Conservation (phyloP, 2,888 invertebrate species). For the Agrochola litura region DNA sequence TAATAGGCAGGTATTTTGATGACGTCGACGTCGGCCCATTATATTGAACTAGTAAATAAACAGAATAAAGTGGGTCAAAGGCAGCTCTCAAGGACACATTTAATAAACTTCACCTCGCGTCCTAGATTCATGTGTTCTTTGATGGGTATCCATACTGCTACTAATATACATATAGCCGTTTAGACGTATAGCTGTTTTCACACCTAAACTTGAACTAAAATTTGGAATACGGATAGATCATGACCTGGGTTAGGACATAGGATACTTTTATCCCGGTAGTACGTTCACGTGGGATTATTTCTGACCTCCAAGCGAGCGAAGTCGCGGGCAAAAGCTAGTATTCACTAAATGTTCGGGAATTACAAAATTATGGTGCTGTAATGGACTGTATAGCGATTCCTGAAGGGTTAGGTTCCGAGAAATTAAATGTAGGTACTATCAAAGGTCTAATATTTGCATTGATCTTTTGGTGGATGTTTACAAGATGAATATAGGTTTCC, state of each 20-base stretch:
- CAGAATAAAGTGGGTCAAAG: conserved; percentile 54
- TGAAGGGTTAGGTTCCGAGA: background rate
- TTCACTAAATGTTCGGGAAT: background rate
- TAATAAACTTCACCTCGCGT: conserved; percentile 38
- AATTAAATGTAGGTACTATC: background rate
- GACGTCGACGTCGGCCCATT: conserved; percentile 1
- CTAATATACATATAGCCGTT: background rate
- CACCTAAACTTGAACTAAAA: background rate
- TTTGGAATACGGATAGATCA: background rate
- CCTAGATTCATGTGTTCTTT: conserved; percentile 29
- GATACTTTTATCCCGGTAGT: background rate
- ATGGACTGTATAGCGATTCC: background rate
- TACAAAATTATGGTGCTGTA: conserved; percentile 1
- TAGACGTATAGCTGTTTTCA: background rate
- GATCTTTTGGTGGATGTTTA: background rate
- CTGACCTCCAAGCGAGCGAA: background rate
- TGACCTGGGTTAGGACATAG: background rate
- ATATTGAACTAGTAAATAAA: conserved; percentile 51
- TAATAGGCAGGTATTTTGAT: conserved; percentile 1
- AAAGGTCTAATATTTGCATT: background rate
- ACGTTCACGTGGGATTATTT: background rate
- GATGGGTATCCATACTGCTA: conserved; percentile 1
- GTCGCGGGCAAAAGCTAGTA: background rate
- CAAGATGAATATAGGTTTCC: background rate
- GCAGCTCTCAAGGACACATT: conserved; percentile 49